Percentiles rank a stretch among this genome's conserved stretches.
Conservation (phyloP, 2,113 vertebrate species). For the Chaetorhynchus papuensis region DNA sequence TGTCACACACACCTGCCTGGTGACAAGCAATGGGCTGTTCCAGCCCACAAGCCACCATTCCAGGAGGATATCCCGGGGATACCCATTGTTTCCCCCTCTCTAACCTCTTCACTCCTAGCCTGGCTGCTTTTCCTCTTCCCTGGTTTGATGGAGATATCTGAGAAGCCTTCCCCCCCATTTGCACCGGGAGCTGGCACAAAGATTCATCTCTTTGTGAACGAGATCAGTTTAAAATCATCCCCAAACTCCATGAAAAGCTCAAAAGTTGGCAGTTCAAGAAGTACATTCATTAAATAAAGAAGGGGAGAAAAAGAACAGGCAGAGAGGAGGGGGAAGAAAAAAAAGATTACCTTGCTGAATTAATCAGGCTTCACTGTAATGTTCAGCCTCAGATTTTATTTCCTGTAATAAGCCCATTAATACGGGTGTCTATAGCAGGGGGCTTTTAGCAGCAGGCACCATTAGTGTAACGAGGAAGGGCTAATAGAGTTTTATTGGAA, state of each 20-base stretch:
- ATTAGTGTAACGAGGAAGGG: conserved; percentile 70
- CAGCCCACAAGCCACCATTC: fast-evolving
- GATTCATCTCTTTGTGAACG: not conserved
- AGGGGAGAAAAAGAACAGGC: not conserved
- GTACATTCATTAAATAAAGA: conserved; percentile 51
- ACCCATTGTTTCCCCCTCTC: not conserved
- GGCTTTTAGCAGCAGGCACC: conserved; percentile 64
- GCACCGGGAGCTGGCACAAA: not conserved
- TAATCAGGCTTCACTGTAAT: conserved; percentile 64
- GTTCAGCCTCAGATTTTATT: conserved; percentile 66
- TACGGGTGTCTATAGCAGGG: conserved; percentile 62
- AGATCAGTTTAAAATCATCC: conserved; percentile 13
- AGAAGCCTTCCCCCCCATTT: not conserved
- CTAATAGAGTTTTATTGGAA: conserved; percentile 70
- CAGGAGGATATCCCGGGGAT: not conserved
- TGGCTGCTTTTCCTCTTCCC: not conserved
- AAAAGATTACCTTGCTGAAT: conserved; percentile 63
- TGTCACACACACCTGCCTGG: not conserved
- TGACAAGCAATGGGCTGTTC: not conserved
- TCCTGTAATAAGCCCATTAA: conserved; percentile 73
- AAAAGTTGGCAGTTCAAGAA: conserved; percentile 39
- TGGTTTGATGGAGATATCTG: not conserved
- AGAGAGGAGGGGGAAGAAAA: not conserved
- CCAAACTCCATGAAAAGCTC: not conserved
- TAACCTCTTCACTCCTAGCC: not conserved